Percentiles rank a stretch among this genome's conserved stretches.
phyloP scores from a whole-genome alignment of 1,140 invertebrate species.

The Grapholita molesta region DNA sequence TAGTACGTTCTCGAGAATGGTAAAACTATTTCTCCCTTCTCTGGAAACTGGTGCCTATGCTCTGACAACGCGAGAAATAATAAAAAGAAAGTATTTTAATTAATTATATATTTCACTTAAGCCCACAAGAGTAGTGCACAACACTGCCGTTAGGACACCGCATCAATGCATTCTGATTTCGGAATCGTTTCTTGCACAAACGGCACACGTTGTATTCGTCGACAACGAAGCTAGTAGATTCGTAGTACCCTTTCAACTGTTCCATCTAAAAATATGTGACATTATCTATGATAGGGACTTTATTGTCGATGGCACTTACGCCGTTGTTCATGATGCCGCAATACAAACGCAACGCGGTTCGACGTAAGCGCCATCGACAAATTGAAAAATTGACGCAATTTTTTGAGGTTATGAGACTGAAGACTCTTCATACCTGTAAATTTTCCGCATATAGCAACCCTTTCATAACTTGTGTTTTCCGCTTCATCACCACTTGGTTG shows the following conservation, averaged over 20 bases:
- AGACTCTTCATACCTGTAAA: conserved; percentile 76
- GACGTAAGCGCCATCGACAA: no score
- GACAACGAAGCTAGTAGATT: not conserved
- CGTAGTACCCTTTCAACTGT: not conserved
- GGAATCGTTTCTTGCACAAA: not conserved
- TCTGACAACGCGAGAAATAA: no score
- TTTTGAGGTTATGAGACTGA: no score
- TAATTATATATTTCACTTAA: not conserved
- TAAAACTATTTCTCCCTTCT: no score
- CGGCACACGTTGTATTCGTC: not conserved
- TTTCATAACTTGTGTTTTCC: conserved; percentile 87
- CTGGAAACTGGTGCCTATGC: no score
- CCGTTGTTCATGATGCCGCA: no score
- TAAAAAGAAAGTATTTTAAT: no score
- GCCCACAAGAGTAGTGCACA: not conserved
- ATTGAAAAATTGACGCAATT: no score
- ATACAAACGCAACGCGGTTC: no score
- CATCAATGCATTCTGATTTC: not conserved
- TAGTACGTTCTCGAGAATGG: no score
- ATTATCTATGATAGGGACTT: no score
- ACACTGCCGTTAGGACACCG: not conserved
- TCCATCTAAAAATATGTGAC: not conserved
- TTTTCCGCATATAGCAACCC: conserved; percentile 91
- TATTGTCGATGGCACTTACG: no score
- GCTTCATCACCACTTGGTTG: conserved; percentile 83